phyloP scores from a whole-genome alignment of 2,797 vertebrate species.

The Anniella stebbinsi region DNA sequence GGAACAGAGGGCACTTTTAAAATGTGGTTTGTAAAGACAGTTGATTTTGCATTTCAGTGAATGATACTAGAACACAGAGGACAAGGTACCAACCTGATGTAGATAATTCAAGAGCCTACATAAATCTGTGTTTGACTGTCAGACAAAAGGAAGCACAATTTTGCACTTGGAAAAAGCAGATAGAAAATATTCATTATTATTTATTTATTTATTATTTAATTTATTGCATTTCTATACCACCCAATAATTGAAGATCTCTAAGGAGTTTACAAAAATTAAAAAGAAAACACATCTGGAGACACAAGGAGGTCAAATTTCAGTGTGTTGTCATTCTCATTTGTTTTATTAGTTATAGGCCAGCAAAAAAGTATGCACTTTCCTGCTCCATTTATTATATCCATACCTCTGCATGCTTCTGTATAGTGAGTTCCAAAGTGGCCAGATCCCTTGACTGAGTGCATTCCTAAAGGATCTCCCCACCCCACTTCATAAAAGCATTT shows the following conservation, averaged over 20 bases:
- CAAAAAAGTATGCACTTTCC: background rate
- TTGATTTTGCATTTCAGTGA: constrained; percentile 1
- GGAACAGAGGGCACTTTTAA: background rate
- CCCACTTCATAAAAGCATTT: background rate
- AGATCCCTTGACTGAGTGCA: background rate
- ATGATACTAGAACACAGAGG: background rate
- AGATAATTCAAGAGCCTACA: background rate
- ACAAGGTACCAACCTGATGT: background rate
- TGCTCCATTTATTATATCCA: background rate
- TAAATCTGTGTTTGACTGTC: background rate
- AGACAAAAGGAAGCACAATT: background rate
- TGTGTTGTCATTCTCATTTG: background rate
- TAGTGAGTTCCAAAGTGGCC: background rate
- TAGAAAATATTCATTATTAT: background rate
- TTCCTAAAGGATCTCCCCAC: background rate
- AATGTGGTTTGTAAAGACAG: constrained; percentile 11
- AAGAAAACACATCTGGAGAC: background rate
- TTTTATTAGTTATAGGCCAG: background rate
- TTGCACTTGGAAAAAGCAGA: background rate
- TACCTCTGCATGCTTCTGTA: background rate
- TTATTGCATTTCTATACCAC: too few relatives aligned
- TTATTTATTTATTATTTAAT: too few relatives aligned
- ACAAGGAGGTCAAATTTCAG: background rate
- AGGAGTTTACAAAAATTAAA: too few relatives aligned
- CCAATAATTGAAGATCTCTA: too few relatives aligned